Evolutionary conservation across 2,113 vertebrate genomes (phyloP).

Genomic region (Mormyrus iriodes): DNA sequence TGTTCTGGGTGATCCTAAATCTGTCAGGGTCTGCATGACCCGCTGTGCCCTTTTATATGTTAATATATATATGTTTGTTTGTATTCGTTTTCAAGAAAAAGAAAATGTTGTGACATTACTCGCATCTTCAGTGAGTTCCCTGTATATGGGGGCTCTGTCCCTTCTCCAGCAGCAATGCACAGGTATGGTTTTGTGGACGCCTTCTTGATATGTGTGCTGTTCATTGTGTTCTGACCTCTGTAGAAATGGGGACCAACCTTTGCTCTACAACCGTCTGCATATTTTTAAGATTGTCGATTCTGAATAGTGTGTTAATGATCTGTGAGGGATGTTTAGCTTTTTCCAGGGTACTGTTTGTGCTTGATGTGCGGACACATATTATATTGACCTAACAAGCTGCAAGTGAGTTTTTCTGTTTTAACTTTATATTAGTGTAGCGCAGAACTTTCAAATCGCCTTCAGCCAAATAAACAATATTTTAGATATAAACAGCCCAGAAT

Average conservation of each 20-base stretch:
- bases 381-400: not conserved
- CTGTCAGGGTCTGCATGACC: not conserved
- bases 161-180: not conserved
- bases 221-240: not conserved
- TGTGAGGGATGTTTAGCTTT: not conserved
- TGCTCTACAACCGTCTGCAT: not conserved
- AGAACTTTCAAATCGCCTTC: not conserved
- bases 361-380: not conserved
- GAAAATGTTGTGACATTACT: not conserved
- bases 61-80: not conserved
- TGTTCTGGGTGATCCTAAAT: not conserved
- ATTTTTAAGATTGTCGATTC: slow-evolving; percentile 1
- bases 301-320: not conserved
- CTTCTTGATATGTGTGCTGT: not conserved
- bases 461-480: not conserved
- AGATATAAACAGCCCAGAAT: not conserved
- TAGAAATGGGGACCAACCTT: not conserved
- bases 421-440: not conserved
- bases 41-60: not conserved
- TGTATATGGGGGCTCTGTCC: not conserved
- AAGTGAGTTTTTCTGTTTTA: not conserved
- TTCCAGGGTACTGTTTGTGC: slow-evolving; percentile 2
- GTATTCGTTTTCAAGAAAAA: not conserved
- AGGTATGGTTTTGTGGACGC: not conserved
- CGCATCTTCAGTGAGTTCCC: not conserved